These are phyloP conservation scores for Chesias legatella DNA, from an alignment of 2,888 invertebrate genomes.

Conservation along the genomic window DNA sequence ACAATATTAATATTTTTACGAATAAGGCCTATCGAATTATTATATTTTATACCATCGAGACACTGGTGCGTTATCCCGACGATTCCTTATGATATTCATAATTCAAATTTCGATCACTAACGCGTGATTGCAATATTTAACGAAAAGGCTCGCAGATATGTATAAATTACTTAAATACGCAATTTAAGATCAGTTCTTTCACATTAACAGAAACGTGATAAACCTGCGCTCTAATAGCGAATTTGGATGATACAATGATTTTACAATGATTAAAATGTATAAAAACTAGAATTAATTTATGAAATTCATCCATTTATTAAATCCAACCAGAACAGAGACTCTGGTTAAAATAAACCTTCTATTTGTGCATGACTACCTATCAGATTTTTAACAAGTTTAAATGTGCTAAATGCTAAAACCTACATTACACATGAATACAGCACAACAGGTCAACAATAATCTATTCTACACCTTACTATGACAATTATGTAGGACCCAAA, in stretches of 20 bases:
- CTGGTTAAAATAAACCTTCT: too few species aligned
- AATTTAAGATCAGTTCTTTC: constrained; percentile 26
- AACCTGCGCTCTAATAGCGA: constrained; percentile 3
- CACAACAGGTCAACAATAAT: too few species aligned
- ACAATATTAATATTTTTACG: constrained; percentile 55
- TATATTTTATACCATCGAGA: constrained; percentile 39
- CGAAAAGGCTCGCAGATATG: constrained; percentile 34
- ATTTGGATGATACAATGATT: constrained; percentile 12
- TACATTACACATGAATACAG: too few species aligned
- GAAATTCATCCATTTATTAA: constrained; percentile 1
- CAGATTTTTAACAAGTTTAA: too few species aligned
- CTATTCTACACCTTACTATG: too few species aligned
- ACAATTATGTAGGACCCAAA: too few species aligned
- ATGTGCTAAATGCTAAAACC: too few species aligned
- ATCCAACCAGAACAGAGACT: too few species aligned
- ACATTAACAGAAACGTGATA: constrained; percentile 11
- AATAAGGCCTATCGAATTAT: constrained; percentile 52
- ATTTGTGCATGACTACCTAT: too few species aligned
- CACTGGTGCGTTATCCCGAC: constrained; percentile 28
- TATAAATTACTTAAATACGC: constrained; percentile 24
- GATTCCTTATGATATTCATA: constrained; percentile 27
- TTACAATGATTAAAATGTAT: background rate
- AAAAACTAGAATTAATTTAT: background rate
- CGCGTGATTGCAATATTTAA: constrained; percentile 27
- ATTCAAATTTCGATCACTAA: constrained; percentile 26